Conservation (phyloP, 2,113 vertebrate genomes). For the Junco hyemalis region DNA sequence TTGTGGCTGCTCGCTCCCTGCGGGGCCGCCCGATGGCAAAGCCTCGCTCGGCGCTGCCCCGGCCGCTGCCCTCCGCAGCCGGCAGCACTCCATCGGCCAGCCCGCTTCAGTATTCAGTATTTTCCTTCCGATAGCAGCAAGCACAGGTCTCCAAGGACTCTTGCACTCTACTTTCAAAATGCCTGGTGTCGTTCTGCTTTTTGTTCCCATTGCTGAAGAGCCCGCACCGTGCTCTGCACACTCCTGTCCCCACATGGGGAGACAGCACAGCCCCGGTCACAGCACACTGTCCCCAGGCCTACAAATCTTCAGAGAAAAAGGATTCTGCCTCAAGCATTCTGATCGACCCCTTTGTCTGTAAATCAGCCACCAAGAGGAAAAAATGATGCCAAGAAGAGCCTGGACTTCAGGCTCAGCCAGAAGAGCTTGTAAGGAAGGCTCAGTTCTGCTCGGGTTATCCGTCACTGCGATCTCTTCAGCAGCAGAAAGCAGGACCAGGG, state of each 20-base stretch:
- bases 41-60: not conserved
- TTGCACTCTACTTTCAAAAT: not conserved
- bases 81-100: not conserved
- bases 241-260: not conserved
- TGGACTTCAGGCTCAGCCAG: not conserved
- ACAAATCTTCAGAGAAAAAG: not conserved
- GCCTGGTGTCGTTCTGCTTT: not conserved
- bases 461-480: not conserved
- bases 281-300: not conserved
- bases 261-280: not conserved
- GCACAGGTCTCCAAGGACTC: not conserved
- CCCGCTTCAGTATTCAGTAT: not conserved
- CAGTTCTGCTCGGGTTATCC: not conserved
- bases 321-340: not conserved
- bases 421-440: not conserved
- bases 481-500: not conserved
- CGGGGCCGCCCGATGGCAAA: not conserved
- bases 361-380: not conserved
- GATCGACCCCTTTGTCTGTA: not conserved
- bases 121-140: not conserved
- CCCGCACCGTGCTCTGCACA: not conserved
- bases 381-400: not conserved
- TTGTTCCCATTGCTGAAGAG: not conserved
- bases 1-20: not conserved
- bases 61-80: not conserved